phyloP scores from a whole-genome alignment of 2,888 invertebrate species.

The Orthonychiurus folsomi region DNA sequence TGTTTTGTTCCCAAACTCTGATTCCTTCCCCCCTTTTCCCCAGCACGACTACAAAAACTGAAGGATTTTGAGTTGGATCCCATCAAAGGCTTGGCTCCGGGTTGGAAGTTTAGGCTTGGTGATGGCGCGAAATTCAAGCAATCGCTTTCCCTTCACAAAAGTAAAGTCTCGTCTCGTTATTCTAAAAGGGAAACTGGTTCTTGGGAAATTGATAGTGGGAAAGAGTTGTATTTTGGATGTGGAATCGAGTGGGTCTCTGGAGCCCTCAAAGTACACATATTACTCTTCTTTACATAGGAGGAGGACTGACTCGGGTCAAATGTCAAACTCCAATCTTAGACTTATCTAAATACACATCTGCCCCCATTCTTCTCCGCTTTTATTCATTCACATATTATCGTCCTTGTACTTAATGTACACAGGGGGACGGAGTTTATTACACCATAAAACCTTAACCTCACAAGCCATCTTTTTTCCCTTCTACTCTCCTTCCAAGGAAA shows the following conservation, averaged over 20 bases:
- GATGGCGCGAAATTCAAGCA: too few species aligned
- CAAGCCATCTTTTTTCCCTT: too few species aligned
- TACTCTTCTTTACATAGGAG: neutral
- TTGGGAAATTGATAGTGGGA: conserved; percentile 1
- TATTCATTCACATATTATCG: neutral
- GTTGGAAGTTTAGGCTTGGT: neutral
- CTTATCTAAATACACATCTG: conserved; percentile 1
- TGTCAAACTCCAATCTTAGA: neutral
- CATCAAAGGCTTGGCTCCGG: neutral
- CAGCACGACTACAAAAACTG: too few species aligned
- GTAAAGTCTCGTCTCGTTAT: neutral
- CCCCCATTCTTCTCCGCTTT: neutral
- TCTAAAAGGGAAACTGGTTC: neutral
- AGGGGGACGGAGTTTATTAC: neutral
- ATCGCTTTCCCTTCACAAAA: neutral
- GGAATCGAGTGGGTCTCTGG: neutral
- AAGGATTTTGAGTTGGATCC: too few species aligned
- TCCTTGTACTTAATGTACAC: neutral
- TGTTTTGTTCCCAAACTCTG: neutral
- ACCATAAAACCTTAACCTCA: neutral
- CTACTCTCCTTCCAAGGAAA: too few species aligned
- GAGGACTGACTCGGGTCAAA: neutral
- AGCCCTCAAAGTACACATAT: neutral
- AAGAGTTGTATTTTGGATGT: neutral
- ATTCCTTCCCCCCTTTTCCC: neutral